These are phyloP conservation scores for Palythoa heliodiscus DNA, from an alignment of 92 coral and sea anemone genomes.

Conservation along the genomic window DNA sequence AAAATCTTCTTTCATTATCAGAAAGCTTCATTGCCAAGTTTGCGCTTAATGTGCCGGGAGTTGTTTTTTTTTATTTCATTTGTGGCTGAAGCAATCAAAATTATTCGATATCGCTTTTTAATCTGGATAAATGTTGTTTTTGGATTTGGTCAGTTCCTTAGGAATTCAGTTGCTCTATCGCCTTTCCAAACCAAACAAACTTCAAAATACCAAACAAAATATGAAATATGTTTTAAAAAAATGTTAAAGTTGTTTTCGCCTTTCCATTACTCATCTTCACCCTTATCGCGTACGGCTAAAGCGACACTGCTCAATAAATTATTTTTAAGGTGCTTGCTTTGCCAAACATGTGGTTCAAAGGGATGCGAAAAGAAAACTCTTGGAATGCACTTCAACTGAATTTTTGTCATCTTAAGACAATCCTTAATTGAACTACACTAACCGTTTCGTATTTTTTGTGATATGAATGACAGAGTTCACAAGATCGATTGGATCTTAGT, in stretches of 20 bases:
- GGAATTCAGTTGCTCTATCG: not conserved
- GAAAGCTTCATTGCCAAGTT: not conserved
- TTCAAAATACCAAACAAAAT: not conserved
- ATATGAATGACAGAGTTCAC: too few relatives aligned
- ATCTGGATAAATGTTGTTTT: constrained; percentile 33
- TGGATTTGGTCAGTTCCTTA: not conserved
- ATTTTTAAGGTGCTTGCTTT: too few relatives aligned
- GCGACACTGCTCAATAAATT: too few relatives aligned
- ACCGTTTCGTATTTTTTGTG: too few relatives aligned
- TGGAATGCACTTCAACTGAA: too few relatives aligned
- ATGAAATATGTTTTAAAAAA: not conserved
- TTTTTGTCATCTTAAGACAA: too few relatives aligned
- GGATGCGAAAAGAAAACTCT: too few relatives aligned
- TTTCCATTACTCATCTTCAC: too few relatives aligned
- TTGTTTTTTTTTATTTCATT: not conserved
- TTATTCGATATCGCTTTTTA: not conserved
- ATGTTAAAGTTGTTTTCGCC: not conserved
- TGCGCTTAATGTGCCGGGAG: not conserved
- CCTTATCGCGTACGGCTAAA: too few relatives aligned
- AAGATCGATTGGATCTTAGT: too few relatives aligned
- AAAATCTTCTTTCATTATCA: not conserved
- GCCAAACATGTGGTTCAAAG: too few relatives aligned
- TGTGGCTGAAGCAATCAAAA: constrained; percentile 7
- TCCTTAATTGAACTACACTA: too few relatives aligned
- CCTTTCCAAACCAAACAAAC: not conserved